phyloP scores from a whole-genome alignment of 2,888 invertebrate species.

The Himalopsyche anomala region DNA sequence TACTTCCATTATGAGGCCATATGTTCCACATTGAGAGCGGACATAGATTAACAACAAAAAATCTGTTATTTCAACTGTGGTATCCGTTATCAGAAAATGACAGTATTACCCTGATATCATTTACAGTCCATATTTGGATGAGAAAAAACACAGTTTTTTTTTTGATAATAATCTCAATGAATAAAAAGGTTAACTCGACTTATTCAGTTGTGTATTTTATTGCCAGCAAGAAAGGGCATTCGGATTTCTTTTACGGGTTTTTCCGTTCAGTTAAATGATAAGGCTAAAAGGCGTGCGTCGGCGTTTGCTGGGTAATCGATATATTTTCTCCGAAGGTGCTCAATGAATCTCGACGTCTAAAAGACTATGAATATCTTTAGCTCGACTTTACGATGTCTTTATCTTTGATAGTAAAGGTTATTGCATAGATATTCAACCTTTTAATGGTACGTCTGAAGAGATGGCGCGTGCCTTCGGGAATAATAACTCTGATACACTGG shows the following conservation, averaged over 20 bases:
- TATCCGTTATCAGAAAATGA: no score
- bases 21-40: no score
- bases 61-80: no score
- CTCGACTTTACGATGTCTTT: conserved; percentile 40
- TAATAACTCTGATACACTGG: no score
- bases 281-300: background rate
- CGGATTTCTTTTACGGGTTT: conserved; percentile 34
- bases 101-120: no score
- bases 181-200: background rate
- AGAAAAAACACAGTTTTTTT: background rate
- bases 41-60: no score
- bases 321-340: conserved; percentile 37
- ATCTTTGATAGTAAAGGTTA: conserved; percentile 4
- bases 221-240: conserved; percentile 9
- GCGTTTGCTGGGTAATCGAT: conserved; percentile 27
- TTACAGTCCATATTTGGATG: no score
- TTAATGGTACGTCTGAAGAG: no score
- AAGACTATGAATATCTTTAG: conserved; percentile 31
- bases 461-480: no score
- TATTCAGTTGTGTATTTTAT: conserved; percentile 41
- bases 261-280: conserved; percentile 42
- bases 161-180: background rate
- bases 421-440: conserved; percentile 1
- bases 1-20: no score
- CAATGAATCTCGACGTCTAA: conserved; percentile 36